Evolutionary conservation across 2,888 invertebrate genomes (phyloP).

Genomic region (Tachina grossa): DNA sequence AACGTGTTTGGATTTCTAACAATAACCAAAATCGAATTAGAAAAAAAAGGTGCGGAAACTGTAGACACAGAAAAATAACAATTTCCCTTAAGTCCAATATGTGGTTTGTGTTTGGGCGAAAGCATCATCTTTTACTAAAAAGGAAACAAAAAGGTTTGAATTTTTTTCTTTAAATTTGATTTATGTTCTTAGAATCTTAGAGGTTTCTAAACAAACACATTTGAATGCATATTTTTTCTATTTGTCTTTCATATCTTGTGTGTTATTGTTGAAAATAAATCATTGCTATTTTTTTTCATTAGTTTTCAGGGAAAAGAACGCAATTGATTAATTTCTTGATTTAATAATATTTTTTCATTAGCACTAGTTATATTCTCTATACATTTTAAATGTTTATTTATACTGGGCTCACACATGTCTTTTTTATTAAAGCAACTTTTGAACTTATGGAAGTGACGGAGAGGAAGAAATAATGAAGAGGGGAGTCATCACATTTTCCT

Average conservation of each 20-base stretch:
- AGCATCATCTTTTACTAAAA: background rate
- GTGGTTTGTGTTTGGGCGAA: conserved; percentile 65
- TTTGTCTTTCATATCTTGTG: conserved; percentile 27
- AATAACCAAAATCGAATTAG: conserved; percentile 8
- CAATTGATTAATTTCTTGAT: conserved; percentile 67
- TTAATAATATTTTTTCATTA: conserved; percentile 40
- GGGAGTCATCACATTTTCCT: no score
- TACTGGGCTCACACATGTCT: no score
- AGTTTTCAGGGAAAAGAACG: background rate
- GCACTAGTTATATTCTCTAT: background rate
- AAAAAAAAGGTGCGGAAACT: conserved; percentile 11
- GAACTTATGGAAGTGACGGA: no score
- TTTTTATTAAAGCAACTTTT: no score
- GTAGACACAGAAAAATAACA: conserved; percentile 56
- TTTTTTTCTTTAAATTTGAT: conserved; percentile 53
- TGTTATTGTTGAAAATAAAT: conserved; percentile 48
- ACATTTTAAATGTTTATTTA: no score
- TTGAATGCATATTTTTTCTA: background rate
- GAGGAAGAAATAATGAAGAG: no score
- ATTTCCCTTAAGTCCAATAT: conserved; percentile 72
- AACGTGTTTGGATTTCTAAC: conserved; percentile 60
- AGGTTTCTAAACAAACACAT: conserved; percentile 7
- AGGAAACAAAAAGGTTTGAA: background rate
- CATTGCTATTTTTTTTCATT: conserved; percentile 11
- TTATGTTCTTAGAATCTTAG: conserved; percentile 61